phyloP scores from a whole-genome alignment of 2,797 vertebrate species.

The Thunnus albacares region DNA sequence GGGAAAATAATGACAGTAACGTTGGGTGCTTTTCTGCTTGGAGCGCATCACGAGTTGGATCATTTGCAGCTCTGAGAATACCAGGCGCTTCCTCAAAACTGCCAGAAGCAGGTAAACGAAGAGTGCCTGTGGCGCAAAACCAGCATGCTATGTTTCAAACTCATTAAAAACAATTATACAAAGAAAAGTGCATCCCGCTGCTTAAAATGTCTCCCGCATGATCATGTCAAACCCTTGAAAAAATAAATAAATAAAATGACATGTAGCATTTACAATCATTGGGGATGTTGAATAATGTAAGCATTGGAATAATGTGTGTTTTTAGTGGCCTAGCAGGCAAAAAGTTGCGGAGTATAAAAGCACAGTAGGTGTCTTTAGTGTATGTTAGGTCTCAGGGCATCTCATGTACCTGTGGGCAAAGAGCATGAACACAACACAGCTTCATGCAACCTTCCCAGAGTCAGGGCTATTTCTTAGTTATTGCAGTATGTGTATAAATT shows the following conservation, averaged over 20 bases:
- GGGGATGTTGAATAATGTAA: constrained; percentile 32
- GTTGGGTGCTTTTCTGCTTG: constrained; percentile 29
- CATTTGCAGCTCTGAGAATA: constrained; percentile 37
- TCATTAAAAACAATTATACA: constrained; percentile 56
- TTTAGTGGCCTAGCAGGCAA: constrained; percentile 37
- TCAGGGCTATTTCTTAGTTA: constrained; percentile 63
- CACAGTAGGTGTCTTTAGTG: constrained; percentile 40
- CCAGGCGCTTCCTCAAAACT: constrained; percentile 29
- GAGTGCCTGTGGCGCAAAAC: constrained; percentile 34
- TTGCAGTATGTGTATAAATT: constrained; percentile 68
- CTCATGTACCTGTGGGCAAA: constrained; percentile 57
- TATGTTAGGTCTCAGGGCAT: constrained; percentile 45
- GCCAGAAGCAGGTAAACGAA: constrained; percentile 39
- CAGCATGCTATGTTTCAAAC: constrained; percentile 25
- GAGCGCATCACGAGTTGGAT: constrained; percentile 39
- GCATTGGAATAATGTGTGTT: constrained; percentile 23
- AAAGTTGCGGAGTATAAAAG: constrained; percentile 30
- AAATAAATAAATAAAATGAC: constrained; percentile 2
- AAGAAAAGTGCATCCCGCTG: constrained; percentile 13
- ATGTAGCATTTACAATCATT: constrained; percentile 16
- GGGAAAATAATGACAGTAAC: constrained; percentile 40
- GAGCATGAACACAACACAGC: constrained; percentile 28
- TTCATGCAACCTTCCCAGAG: constrained; percentile 46
- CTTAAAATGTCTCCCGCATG: constrained; percentile 29
- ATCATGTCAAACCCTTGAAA: constrained; percentile 14